Base-by-base conservation (phyloP, 2,888 invertebrate genomes). In the Stenchaetothrips biformis region DNA sequence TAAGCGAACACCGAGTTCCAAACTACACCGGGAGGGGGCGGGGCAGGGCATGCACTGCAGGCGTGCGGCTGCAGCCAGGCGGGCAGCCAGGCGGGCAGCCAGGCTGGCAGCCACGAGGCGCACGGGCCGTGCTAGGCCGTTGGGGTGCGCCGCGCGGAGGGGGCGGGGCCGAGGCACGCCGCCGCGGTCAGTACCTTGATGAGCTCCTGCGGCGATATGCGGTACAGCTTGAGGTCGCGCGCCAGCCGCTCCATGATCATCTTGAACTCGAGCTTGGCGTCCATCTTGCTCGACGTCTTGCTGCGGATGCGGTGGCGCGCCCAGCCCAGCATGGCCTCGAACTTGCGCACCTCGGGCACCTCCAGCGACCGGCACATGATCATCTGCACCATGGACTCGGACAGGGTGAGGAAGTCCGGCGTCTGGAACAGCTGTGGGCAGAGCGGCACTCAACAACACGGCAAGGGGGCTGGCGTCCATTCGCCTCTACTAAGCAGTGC, bases 321-420 rank as follows among this genome's bases (percentile, higher is more conserved):
- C 97, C 97, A 97, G 81, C 91, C 91, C 78, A 96, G 89, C 96
- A 97, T 97, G 1, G 96, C 95, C 87, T 97, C 95, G 86, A 97
- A 97, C 87, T 97, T 97, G 80, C 93, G 90, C 67, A 97, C 93
- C 87, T 97, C 97, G 0, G 94, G 92, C 79, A 96, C 94, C 85
- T 95, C 95, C 83, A 96, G 90, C 85, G 94, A 94, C n/a, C 97
- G 92, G 81, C 85, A 88, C 87, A 87, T 87, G 81, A 88, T 88
- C 86, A 88, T 88, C 83, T 87, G 87, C 13, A 85, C 96, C 95
- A 97, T 96, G 7, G 96, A 96, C 86, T 97, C 97, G 83, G 96
- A 96, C 74, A 97, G 90, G 83, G 93, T 93, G 11, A 96, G 89
- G 86, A 95, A 97, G 85, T 96, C 96, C 0, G 92, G 88, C 80